These are phyloP conservation scores for Pelobates cultripes DNA, from an alignment of 2,797 vertebrate species.

Conservation along the genomic window DNA sequence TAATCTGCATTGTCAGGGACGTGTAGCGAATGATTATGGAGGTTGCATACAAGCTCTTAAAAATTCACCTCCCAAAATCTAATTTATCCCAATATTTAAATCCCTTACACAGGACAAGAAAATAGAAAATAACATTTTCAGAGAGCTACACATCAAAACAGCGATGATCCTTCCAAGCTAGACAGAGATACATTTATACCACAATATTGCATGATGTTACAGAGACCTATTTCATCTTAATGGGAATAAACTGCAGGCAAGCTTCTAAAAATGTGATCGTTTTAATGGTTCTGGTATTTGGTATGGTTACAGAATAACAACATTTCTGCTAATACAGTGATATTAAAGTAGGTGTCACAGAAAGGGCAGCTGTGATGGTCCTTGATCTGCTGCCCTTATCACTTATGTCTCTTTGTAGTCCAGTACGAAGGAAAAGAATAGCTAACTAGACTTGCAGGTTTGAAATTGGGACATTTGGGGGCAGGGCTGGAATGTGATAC, in stretches of 20 bases:
- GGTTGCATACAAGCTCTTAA: background rate
- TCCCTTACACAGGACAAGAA: conserved; percentile 29
- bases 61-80: conserved; percentile 41
- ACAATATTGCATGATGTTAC: conserved; percentile 13
- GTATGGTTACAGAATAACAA: background rate
- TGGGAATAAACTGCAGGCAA: conserved; percentile 42
- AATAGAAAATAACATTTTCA: conserved; percentile 24
- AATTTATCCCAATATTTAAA: conserved; percentile 53
- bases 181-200: conserved; percentile 38
- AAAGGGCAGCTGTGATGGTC: background rate
- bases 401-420: too few relatives aligned
- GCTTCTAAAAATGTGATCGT: conserved; percentile 4
- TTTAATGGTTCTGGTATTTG: conserved; percentile 37
- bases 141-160: conserved; percentile 39
- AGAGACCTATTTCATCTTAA: conserved; percentile 46
- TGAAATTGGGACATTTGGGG: too few relatives aligned
- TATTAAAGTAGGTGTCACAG: background rate
- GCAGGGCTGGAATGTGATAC: too few relatives aligned
- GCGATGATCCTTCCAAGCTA: conserved; percentile 32
- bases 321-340: conserved; percentile 25
- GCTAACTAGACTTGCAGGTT: too few relatives aligned
- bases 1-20: conserved; percentile 49
- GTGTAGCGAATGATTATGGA: conserved; percentile 33
- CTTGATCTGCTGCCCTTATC: too few relatives aligned
- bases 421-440: too few relatives aligned